Evolutionary conservation across 2,888 invertebrate species (phyloP).

Genomic region (Agrochola litura): DNA sequence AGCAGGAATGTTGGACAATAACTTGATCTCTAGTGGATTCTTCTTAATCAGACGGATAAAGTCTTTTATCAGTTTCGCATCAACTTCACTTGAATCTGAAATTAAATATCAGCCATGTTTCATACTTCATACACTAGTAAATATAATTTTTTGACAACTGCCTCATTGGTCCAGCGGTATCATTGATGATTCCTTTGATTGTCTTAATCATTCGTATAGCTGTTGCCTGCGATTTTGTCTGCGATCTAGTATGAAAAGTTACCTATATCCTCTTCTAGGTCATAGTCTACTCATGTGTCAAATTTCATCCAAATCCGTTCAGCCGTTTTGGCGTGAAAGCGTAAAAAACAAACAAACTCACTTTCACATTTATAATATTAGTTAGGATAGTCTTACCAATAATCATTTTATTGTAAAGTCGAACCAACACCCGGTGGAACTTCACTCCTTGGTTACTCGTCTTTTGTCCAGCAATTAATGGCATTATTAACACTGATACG

Average conservation of each 20-base stretch:
- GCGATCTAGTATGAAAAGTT: too few species aligned
- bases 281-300: too few species aligned
- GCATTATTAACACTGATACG: not conserved
- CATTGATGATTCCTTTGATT: too few species aligned
- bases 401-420: conserved; percentile 37
- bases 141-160: not conserved
- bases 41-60: conserved; percentile 35
- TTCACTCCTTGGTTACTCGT: conserved; percentile 20
- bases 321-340: too few species aligned
- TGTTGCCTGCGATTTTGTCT: too few species aligned
- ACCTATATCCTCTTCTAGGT: too few species aligned
- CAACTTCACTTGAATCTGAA: conserved; percentile 23
- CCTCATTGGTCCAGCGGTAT: not conserved
- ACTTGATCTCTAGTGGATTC: conserved; percentile 35
- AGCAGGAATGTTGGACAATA: conserved; percentile 24
- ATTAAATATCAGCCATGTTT: not conserved
- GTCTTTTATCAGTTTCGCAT: conserved; percentile 38
- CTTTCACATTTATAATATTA: too few species aligned
- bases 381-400: conserved; percentile 6
- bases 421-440: conserved; percentile 13
- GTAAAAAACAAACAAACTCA: too few species aligned
- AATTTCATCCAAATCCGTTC: too few species aligned
- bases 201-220: too few species aligned
- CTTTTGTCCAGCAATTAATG: conserved; percentile 19
- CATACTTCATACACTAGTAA: not conserved